Conservation (phyloP, 1,140 invertebrate species). For the Euschistus heros region DNA sequence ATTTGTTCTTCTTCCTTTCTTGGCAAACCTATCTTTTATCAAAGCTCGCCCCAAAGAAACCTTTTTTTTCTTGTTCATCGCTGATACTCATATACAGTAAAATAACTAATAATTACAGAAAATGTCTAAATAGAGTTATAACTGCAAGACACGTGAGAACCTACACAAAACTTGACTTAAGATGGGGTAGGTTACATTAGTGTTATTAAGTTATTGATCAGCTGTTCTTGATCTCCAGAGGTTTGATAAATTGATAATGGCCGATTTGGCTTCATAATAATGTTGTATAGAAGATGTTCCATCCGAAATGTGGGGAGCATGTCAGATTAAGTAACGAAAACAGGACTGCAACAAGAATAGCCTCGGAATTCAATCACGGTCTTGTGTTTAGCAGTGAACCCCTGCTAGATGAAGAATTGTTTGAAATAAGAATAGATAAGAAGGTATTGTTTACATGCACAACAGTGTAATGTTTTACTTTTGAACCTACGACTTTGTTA, state of each 20-base stretch:
- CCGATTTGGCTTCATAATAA: conserved; percentile 12
- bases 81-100: too few relatives aligned
- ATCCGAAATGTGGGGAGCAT: conserved; percentile 65
- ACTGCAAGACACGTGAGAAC: too few relatives aligned
- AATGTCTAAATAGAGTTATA: too few relatives aligned
- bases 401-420: conserved; percentile 69
- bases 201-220: conserved; percentile 15
- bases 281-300: conserved; percentile 45
- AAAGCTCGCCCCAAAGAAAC: conserved; percentile 51
- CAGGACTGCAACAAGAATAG: conserved; percentile 65
- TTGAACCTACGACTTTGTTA: neutral
- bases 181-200: neutral
- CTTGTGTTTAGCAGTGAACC: conserved; percentile 74
- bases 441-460: conserved; percentile 47
- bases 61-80: conserved; percentile 10
- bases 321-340: conserved; percentile 70
- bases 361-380: conserved; percentile 71
- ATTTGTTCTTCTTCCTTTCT: conserved; percentile 32
- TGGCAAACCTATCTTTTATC: conserved; percentile 64
- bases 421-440: conserved; percentile 79
- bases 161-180: neutral
- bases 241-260: conserved; percentile 17
- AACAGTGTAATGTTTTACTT: neutral
- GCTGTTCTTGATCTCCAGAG: conserved; percentile 6
- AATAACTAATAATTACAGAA: too few relatives aligned